Base-by-base conservation (phyloP, 1,140 invertebrate genomes). In the Drosophila tropicalis region DNA sequence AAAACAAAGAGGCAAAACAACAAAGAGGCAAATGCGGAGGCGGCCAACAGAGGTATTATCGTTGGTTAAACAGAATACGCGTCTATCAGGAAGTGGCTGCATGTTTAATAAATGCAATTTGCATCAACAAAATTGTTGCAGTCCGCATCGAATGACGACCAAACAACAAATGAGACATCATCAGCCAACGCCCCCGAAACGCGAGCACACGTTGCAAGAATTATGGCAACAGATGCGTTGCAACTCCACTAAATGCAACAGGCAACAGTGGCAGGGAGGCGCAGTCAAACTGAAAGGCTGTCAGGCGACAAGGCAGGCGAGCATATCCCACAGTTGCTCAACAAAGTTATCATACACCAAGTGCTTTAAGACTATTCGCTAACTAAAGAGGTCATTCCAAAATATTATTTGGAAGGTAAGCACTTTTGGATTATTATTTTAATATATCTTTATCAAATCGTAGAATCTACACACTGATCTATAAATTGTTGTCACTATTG, bases 181-280 rank as follows among this genome's bases (percentile, higher is more conserved):
- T 73, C 83, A 70, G 68, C 51, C 54, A 68, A 79, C 76, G 76
- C 76, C 65, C 57, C 67, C 79, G 69, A 69, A 75, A 63, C 55
- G 64, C 55, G 63, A 34, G 39, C 67, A 55, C 70, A 71, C 73
- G 71, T 72, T 66, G 61, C 68, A 79, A 89, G 83, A 87, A 76
- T 89, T 89, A 87, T 87, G 80, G 84, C 83, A 79, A 75, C 83
- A 87, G 83, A 87, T 89, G 83, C 83, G 56, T 47, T 64, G 74
- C 82, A 66, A 67, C 60, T 72, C 63, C 62, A 57, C 62, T 63
- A 25, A 39, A 64, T 62, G 36, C 57, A 29, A 29, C 29, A 65
- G 17, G 39, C 61, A 56, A 34, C 51, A 62, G 22, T 72, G 64
- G 51, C 60, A 56, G 47, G 2, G 17, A 51, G 17, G 9, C 17